Conservation (phyloP, 1,140 invertebrate genomes). For the Ditylenchus dipsaci region DNA sequence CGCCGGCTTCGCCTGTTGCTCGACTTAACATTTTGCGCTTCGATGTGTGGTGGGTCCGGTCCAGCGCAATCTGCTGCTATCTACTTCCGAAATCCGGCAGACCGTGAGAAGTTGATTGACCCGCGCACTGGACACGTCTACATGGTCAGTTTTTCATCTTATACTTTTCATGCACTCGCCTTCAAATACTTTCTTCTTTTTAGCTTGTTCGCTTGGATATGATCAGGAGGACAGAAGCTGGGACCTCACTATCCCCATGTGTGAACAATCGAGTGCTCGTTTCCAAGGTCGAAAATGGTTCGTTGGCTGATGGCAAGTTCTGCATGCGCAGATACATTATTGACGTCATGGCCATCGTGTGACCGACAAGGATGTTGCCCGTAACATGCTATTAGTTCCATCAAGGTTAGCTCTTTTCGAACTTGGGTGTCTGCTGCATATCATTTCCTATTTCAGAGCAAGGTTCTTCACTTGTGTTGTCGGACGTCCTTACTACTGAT, state of each 20-base stretch:
- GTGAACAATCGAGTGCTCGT: constrained; percentile 45
- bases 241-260: constrained; percentile 48
- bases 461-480: constrained; percentile 9
- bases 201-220: constrained; percentile 43
- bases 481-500: neutral
- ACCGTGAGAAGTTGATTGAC: constrained; percentile 49
- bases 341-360: constrained; percentile 49
- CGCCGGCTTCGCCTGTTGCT: constrained; percentile 42
- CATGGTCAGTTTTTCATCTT: constrained; percentile 3
- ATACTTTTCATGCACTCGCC: no score
- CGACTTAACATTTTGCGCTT: constrained; percentile 26
- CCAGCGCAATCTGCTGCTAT: neutral
- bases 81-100: constrained; percentile 32
- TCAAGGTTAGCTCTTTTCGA: neutral
- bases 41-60: neutral
- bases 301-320: constrained; percentile 28
- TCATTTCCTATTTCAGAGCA: neutral
- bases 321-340: constrained; percentile 47
- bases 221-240: constrained; percentile 46
- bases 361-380: constrained; percentile 55
- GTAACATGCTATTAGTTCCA: constrained; percentile 39
- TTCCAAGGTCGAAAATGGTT: constrained; percentile 31
- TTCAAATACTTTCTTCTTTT: neutral
- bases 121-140: constrained; percentile 48
- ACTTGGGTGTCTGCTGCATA: no score